Base-by-base conservation (phyloP, 2,797 vertebrate genomes). In the Ptychadena robeensis region DNA sequence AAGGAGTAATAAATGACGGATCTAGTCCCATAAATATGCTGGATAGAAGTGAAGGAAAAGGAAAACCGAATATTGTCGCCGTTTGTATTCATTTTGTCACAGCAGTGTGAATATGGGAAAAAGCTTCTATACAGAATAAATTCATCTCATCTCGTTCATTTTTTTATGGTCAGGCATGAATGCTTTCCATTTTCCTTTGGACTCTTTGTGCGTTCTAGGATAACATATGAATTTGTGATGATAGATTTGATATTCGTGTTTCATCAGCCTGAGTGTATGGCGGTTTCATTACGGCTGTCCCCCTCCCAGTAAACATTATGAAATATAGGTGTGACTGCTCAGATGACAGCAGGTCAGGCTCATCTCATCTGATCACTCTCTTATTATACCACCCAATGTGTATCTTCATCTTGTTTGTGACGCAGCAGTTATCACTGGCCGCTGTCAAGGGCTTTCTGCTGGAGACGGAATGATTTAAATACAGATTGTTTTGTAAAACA, bases 401-500 rank as follows among this genome's bases (percentile, higher is more conserved):
- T 32, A 53, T 59, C 65, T 59, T 35, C 25, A 22, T 32, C 61
- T 30, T 66, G 31, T 73, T 59, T 66, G 67, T 66, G 40, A 40
- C 18, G 25, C 38, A 4, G 66, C 28, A 22, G 38, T 57, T 64
- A 70, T 81, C 27, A 61, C 72, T 81, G 18, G 22, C 31, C 70
- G 67, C 44, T 79, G 67, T 37, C 78, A n/a, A 12, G 25, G 32
- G 28, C 53, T 66, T 40, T 68, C 65, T 77, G 67, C 53, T 18
- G 28, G 66, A 22, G 37, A 61, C 37, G 28, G 67, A 65, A 53
- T 72, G 15, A 83, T 72, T 78, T 72, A 71, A 83, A 78, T 67
- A 28, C 76, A 67, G 69, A 79, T 83, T 83, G 74, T 64, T 73
- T 79, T 48, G 15, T 53, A 34, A 68, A 73, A 73, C 40, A 69